Evolutionary conservation across 2,888 invertebrate species (phyloP).

Genomic region (Nymphalis c-album): DNA sequence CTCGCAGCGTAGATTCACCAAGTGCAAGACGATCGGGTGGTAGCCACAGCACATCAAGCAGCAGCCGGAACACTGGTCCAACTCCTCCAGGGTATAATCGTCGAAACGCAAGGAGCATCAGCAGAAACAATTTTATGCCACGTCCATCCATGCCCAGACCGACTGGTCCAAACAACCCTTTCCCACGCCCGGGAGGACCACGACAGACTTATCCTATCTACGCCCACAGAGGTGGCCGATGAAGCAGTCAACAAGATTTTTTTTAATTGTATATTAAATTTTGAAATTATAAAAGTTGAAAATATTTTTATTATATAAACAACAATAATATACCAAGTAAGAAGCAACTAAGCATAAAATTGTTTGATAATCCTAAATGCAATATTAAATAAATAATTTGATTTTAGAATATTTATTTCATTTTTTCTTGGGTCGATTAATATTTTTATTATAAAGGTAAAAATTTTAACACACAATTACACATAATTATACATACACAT

Average conservation of each 20-base stretch:
- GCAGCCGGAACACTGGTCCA: constrained; percentile 48
- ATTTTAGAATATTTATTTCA: too few species aligned
- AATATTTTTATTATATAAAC: not conserved
- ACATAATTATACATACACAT: too few species aligned
- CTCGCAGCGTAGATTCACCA: constrained; percentile 49
- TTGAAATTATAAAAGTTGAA: not conserved
- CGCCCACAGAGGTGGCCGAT: constrained; percentile 1
- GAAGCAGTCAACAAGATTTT: not conserved
- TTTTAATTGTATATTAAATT: not conserved
- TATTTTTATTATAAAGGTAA: too few species aligned
- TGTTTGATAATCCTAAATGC: too few species aligned
- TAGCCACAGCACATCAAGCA: constrained; percentile 43
- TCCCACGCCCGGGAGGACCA: constrained; percentile 48
- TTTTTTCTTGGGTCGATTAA: too few species aligned
- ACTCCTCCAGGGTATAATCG: constrained; percentile 57
- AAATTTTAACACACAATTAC: too few species aligned
- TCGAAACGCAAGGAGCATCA: constrained; percentile 47
- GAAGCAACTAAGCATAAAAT: too few species aligned
- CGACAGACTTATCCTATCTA: constrained; percentile 44
- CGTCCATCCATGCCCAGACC: constrained; percentile 13
- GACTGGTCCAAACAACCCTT: constrained; percentile 41
- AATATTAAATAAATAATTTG: too few species aligned
- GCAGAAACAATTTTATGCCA: constrained; percentile 2
- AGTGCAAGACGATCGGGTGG: constrained; percentile 50
- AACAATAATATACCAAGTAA: too few species aligned